Evolutionary conservation across 2,797 vertebrate genomes (phyloP).

Genomic region (Melanotaenia parkinsoni): DNA sequence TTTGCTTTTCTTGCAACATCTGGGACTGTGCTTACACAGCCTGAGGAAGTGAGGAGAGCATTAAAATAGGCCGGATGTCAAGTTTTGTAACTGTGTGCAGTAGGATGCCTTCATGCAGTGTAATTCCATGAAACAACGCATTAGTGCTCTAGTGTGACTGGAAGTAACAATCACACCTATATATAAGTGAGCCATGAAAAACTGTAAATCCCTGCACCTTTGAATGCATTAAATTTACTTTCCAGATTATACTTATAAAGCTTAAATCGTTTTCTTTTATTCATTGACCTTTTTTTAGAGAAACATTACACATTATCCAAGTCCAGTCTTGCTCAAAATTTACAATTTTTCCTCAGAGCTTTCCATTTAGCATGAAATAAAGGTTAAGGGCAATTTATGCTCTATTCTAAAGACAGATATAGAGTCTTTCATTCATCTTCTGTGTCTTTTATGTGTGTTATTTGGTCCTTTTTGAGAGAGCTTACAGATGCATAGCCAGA

Average conservation of each 20-base stretch:
- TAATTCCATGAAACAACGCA: constrained; percentile 24
- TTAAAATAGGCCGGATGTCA: constrained; percentile 42
- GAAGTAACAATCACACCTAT: constrained; percentile 11
- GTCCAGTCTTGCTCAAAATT: neutral
- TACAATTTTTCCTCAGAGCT: neutral
- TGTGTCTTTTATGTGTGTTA: neutral
- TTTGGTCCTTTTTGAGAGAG: neutral
- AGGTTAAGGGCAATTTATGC: constrained; percentile 11
- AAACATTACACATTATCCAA: neutral
- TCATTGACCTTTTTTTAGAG: neutral
- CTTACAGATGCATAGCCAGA: neutral
- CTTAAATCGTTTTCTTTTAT: neutral
- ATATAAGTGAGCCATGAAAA: constrained; percentile 9
- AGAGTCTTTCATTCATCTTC: neutral
- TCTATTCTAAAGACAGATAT: neutral
- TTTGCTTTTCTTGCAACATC: constrained; percentile 43
- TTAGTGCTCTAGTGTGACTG: constrained; percentile 11
- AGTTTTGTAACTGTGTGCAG: constrained; percentile 43
- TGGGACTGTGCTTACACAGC: constrained; percentile 33
- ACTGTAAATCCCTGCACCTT: neutral
- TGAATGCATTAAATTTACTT: neutral
- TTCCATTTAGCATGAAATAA: constrained; percentile 20
- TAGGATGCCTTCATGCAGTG: constrained; percentile 5
- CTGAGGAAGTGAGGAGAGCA: constrained; percentile 27
- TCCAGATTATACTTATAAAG: neutral